Conservation (phyloP, 2,888 invertebrate species). For the Drosophila paramelanica region DNA sequence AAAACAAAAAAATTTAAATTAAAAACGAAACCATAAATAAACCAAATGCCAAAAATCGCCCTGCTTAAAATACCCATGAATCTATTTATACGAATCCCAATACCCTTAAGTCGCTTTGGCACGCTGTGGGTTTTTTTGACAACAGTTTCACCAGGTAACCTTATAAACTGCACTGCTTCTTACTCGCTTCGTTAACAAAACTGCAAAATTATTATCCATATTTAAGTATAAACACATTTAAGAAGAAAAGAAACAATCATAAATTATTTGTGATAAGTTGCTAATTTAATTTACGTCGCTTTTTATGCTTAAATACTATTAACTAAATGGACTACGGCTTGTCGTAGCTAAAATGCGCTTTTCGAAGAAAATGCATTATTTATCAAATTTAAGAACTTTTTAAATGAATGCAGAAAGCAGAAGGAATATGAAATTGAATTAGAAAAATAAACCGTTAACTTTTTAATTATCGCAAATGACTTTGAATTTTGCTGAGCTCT, state of each 20-base stretch:
- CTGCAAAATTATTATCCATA: conserved; percentile 46
- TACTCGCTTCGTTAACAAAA: conserved; percentile 75
- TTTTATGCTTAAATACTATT: conserved; percentile 12
- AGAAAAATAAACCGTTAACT: too few species aligned
- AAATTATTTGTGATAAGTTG: conserved; percentile 49
- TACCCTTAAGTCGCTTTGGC: conserved; percentile 86
- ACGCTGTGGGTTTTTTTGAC: conserved; percentile 89
- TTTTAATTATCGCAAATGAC: too few species aligned
- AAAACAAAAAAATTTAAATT: conserved; percentile 29
- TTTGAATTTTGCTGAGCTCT: not conserved
- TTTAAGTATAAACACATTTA: conserved; percentile 27
- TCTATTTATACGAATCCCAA: conserved; percentile 51
- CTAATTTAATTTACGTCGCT: conserved; percentile 50
- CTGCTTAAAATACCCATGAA: conserved; percentile 38
- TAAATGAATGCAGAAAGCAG: too few species aligned
- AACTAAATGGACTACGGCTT: conserved; percentile 13
- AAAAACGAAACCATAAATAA: conserved; percentile 33
- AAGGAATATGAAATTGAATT: too few species aligned
- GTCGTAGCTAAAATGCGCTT: conserved; percentile 28
- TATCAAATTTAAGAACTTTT: too few species aligned
- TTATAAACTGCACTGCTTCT: conserved; percentile 87
- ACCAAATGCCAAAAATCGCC: conserved; percentile 26
- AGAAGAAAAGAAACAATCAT: conserved; percentile 7
- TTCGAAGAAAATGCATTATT: not conserved
- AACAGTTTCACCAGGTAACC: conserved; percentile 86